These are phyloP conservation scores for Aphelocoma coerulescens DNA, from an alignment of 2,113 vertebrate genomes.

Conservation along the genomic window DNA sequence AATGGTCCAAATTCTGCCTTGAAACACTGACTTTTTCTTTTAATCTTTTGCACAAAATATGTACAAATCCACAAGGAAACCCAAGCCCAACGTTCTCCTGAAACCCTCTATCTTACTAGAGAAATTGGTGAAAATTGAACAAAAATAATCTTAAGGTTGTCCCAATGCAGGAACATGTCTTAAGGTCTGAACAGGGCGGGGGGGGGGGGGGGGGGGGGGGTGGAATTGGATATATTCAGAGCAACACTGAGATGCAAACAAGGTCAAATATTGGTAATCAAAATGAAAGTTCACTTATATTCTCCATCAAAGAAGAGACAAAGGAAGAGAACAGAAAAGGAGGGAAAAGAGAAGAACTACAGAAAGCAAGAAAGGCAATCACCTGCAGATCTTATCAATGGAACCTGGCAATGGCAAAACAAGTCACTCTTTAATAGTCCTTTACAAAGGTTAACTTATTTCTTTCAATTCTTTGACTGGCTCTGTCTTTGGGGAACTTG, in stretches of 20 bases:
- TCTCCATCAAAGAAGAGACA: no score
- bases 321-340: background rate
- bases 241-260: background rate
- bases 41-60: rapidly evolving
- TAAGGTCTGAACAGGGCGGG: background rate
- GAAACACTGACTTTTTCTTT: background rate
- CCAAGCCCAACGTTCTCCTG: background rate
- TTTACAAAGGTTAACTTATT: no score
- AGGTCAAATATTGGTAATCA: background rate
- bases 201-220: no score
- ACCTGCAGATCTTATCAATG: no score
- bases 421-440: background rate
- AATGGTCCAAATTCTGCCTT: background rate
- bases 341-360: background rate
- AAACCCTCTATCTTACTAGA: background rate
- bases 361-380: background rate
- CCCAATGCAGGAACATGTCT: background rate
- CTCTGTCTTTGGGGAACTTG: background rate
- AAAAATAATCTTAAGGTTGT: background rate
- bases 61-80: background rate
- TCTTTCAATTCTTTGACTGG: background rate
- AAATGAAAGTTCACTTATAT: background rate
- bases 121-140: background rate
- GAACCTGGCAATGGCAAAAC: background rate
- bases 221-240: background rate